Evolutionary conservation across 2,797 vertebrate genomes (phyloP).

Genomic region (Crocidura indochinensis): DNA sequence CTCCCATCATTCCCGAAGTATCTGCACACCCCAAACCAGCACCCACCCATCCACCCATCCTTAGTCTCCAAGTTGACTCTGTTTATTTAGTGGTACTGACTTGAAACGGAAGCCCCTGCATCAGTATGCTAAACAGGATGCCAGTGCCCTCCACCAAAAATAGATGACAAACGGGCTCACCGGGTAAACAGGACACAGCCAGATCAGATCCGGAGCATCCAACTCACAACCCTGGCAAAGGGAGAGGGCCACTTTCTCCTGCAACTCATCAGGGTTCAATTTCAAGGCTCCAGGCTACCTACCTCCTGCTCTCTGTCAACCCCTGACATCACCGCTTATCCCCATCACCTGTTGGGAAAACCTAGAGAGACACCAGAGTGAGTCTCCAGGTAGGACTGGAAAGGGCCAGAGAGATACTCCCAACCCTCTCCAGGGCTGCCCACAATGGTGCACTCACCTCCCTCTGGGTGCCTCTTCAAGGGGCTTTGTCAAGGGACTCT

Average conservation of each 20-base stretch:
- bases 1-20: background rate
- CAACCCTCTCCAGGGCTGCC: background rate
- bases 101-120: conserved; percentile 63
- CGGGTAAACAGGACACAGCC: conserved; percentile 56
- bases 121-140: conserved; percentile 65
- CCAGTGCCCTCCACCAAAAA: conserved; percentile 51
- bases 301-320: no score
- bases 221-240: background rate
- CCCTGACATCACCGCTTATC: no score
- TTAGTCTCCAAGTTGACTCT: conserved; percentile 39
- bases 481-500: background rate
- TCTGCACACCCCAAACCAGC: background rate
- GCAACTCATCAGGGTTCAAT: no score
- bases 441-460: background rate
- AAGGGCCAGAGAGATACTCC: background rate
- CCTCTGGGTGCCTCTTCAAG: no score
- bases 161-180: conserved; percentile 51
- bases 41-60: background rate
- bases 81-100: conserved; percentile 71
- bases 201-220: conserved; percentile 8
- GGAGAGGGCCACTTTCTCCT: no score
- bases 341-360: no score
- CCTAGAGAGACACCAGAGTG: no score
- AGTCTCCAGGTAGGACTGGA: no score
- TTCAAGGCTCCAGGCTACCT: no score